These are phyloP conservation scores for Falcunculus frontatus DNA, from an alignment of 2,113 vertebrate species.

Conservation along the genomic window DNA sequence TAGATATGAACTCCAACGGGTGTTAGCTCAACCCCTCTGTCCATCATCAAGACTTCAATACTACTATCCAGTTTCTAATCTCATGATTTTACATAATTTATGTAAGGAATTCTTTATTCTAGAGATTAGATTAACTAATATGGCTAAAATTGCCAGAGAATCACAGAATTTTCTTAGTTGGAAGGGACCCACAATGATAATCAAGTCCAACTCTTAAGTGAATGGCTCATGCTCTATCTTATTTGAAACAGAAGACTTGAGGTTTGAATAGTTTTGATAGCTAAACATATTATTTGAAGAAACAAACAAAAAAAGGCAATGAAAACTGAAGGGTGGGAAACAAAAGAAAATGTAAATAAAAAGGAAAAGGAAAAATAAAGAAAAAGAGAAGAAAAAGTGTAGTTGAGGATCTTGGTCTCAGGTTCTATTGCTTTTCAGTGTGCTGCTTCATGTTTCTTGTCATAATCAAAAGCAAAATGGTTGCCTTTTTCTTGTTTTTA, in stretches of 20 bases:
- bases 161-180: background rate
- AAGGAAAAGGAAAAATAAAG: background rate
- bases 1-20: background rate
- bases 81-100: background rate
- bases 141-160: background rate
- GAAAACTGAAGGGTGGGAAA: background rate
- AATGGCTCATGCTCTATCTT: background rate
- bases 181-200: background rate
- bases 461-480: background rate
- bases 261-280: background rate
- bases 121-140: background rate
- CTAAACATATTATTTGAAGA: background rate
- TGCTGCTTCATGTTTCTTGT: background rate
- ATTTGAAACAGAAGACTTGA: background rate
- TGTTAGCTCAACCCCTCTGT: background rate
- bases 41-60: background rate
- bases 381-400: too few species aligned
- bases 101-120: background rate
- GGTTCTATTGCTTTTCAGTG: background rate
- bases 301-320: background rate
- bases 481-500: background rate
- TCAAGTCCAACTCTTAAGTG: background rate
- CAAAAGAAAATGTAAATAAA: background rate
- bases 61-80: background rate
- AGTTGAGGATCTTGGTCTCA: background rate